Evolutionary conservation across 2,797 vertebrate species (phyloP), one percentile per base, ranked within the genome.

Genomic region (Sebastes glaucus): DNA sequence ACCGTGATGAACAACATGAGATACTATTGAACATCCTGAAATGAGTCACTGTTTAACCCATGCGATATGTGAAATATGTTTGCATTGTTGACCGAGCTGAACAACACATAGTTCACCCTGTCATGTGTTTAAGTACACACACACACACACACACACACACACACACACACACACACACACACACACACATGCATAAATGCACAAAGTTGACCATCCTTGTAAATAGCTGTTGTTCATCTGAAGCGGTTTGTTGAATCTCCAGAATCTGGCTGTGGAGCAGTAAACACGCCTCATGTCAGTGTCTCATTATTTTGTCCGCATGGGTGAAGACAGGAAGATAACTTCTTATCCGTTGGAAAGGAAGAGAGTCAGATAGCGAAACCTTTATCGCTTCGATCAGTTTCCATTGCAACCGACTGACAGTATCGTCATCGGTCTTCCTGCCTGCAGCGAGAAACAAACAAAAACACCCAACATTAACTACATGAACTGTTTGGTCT

Each of bases 261-360:
- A 62, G 10, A 62, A 35, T 55, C 56, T 22, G 62, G 49, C 56
- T 18, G 56, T 32, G 25, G 5, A 55, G 25, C 30, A 22, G 46
- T 55, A 57, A 57, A 73, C 63, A 61, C 16, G 11, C 25, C 27
- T 74, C 66, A 71, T 52, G 52, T 35, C 14, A 49, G 27, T 18
- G 52, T 63, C 35, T 74, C 46, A 57, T 64, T 33, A 53, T 70
- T n/a, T 7, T 30, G 11, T 38, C 55, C 32, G 20, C 69, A 22
- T 23, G 57, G 11, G 13, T 28, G 52, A 69, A n/a, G 46, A 68
- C 11, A 32, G 38, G 61, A 22, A 72, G 25, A 67, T 42, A 27
- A 63, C 35, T 18, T 77, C 33, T 86, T 88, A 87, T 92, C 87
- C 78, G 28, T 67, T 32, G 8, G 38, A 78, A 59, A 86, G 84